Evolutionary conservation across 2,113 vertebrate species (phyloP).

Genomic region (Pterocles burchelli): DNA sequence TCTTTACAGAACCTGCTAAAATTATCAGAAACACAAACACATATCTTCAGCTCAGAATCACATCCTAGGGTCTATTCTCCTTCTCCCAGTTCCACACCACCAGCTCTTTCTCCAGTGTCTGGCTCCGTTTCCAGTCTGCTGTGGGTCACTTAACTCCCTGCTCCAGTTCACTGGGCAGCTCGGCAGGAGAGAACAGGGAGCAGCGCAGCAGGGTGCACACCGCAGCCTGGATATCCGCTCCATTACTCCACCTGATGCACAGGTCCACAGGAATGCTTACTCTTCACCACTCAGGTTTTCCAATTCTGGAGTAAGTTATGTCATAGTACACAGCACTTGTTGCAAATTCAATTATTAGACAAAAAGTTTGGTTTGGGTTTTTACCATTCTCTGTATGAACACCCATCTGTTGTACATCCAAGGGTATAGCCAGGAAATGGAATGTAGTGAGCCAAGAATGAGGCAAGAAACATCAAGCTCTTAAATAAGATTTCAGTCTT

Average conservation of each 20-base stretch:
- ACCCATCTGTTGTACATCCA: neutral
- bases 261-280: neutral
- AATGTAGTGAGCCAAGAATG: neutral
- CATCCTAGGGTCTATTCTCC: neutral
- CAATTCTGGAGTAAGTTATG: neutral
- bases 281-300: neutral
- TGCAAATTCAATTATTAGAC: neutral
- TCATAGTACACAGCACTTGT: neutral
- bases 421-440: neutral
- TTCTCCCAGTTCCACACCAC: neutral
- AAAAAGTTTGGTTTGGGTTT: neutral
- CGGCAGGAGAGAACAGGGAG: too few species aligned
- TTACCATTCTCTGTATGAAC: neutral
- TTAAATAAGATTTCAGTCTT: neutral
- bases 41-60: neutral
- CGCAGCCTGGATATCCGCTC: neutral
- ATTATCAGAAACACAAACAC: neutral
- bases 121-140: neutral
- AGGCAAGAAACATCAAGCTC: neutral
- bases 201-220: neutral
- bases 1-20: neutral
- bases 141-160: neutral
- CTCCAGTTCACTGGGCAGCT: neutral
- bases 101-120: neutral
- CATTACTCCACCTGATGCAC: accelerated